Base-by-base conservation (phyloP, 2,888 invertebrate species). In the Diarsia dahlii region DNA sequence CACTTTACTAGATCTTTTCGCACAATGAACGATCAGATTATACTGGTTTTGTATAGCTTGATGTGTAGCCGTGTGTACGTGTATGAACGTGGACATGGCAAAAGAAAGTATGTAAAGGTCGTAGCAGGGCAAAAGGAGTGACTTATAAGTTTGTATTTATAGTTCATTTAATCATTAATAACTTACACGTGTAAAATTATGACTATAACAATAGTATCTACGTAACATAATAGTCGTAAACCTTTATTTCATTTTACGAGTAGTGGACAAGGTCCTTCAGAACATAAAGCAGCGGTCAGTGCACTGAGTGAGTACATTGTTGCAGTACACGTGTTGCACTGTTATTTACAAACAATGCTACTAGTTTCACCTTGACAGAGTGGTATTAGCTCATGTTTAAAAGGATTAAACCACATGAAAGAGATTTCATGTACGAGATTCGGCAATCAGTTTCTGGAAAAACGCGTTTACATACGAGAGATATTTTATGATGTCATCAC, bases 311-410 rank as follows among this genome's bases (percentile, higher is more conserved):
- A 10, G 46, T 15, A 34, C 50, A 45, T 60, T 69, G 69, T 71
- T 79, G 79, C 52, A 68, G 13, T 60, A 74, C 68, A 65, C 74
- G 68, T 66, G 69, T 74, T 46, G 9, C 13, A 28, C 18, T n/a
- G 20, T 28, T 54, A 34, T 46, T 76, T 46, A 52, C 52, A 54
- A 62, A 58, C 45, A 28, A 15, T 6, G 15, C 20, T 23, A 23
- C 5, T 56, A 15, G 23, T 3, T 23, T 56, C 23, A 56, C 56
- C 56, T 23, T 56, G 56, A 15, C 56, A 2, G 23, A 13, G 4
- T 56, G 28, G 28, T 28, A 28, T 28, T 23, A 23, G 13, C 56
- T 56, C 56, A 28, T 28, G 28, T 28, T 28, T 28, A 56, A 12
- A 54, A 54, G 3, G 23, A 56, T 23, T 23, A 56, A 23, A 56